Percentiles rank a stretch among this genome's conserved stretches.
Evolutionary conservation across 1,140 invertebrate genomes (phyloP).

Genomic region (Drosophila trapezifrons): DNA sequence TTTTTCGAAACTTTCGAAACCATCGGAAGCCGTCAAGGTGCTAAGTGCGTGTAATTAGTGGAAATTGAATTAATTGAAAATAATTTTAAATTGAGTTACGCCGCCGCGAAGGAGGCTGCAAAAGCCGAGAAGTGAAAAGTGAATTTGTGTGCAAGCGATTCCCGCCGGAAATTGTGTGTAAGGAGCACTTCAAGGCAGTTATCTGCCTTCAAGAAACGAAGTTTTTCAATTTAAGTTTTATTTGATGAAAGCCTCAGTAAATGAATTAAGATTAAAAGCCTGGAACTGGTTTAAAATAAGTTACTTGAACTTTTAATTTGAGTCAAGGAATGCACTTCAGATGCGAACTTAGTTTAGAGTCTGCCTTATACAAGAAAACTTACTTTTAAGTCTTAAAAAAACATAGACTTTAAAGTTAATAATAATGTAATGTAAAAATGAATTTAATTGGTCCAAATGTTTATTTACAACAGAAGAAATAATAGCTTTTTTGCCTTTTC

Average conservation of each 20-base stretch:
- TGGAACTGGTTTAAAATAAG: not conserved
- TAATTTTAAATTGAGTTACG: constrained; percentile 48
- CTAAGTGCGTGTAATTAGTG: constrained; percentile 67
- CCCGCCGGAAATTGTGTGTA: constrained; percentile 43
- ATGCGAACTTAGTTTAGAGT: too few species aligned
- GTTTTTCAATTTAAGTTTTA: constrained; percentile 19
- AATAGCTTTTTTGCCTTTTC: too few species aligned
- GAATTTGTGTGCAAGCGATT: constrained; percentile 23
- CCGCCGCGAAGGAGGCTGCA: constrained; percentile 21
- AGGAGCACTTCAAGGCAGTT: not conserved
- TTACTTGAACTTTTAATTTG: too few species aligned
- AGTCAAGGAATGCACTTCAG: not conserved
- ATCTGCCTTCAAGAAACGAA: not conserved
- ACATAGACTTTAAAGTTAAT: too few species aligned
- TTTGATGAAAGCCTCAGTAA: constrained; percentile 4
- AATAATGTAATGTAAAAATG: too few species aligned
- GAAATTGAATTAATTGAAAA: constrained; percentile 65
- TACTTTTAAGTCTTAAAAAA: too few species aligned
- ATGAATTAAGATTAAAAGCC: not conserved
- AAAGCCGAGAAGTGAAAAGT: constrained; percentile 37
- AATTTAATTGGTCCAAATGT: too few species aligned
- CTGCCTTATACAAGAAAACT: too few species aligned
- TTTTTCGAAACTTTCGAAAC: constrained; percentile 8
- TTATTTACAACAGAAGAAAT: too few species aligned
- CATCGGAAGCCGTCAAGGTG: constrained; percentile 45